Base-by-base conservation (phyloP, 2,888 invertebrate species). In the Strigamia crassipes region DNA sequence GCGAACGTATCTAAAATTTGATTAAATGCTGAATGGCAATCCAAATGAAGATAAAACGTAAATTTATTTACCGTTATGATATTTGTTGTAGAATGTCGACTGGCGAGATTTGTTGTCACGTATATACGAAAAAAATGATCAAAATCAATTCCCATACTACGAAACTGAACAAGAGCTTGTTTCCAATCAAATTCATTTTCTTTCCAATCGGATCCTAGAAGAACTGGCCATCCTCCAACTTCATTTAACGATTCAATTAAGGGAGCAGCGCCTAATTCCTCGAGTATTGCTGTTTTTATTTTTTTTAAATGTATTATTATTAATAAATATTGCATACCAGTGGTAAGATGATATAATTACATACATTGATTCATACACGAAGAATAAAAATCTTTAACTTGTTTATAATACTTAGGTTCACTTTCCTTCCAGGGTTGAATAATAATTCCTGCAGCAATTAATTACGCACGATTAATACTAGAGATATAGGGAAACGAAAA, bases 341-440 rank as follows among this genome's bases (percentile, higher is more conserved):
- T 34, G 34, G 6, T 34, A 34, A 34, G 12, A 42, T 15, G 10
- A 2, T 42, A 42, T 42, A 34, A 34, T 34, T 34, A 34, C 34
- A 13, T 42, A 61, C 61, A 21, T 61, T 61, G 5, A 23, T 61
- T 61, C 21, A 23, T n/a, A n/a, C 61, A 61, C 15, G 61, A 61
- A 18, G 61, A 18, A 61, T 61, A n/a, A 6, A 61, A 61, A 61
- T 61, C 61, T 23, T 61, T 61, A 61, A 61, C 61, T 23, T 15
- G 61, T 18, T 61, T 61, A n/a, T 61, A 61, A 23, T 61, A 61
- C 18, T 61, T 61, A 61, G 61, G 61, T 61, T 61, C 21, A 61
- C 21, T n/a, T 21, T 9, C 9, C n/a, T 61, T 61, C 61, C 61
- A 61, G 6, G 61, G 61, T 61, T 61, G 61, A 10, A 3, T 61